Evolutionary conservation across 2,888 invertebrate species (phyloP).

Genomic region (Agrotis puta): DNA sequence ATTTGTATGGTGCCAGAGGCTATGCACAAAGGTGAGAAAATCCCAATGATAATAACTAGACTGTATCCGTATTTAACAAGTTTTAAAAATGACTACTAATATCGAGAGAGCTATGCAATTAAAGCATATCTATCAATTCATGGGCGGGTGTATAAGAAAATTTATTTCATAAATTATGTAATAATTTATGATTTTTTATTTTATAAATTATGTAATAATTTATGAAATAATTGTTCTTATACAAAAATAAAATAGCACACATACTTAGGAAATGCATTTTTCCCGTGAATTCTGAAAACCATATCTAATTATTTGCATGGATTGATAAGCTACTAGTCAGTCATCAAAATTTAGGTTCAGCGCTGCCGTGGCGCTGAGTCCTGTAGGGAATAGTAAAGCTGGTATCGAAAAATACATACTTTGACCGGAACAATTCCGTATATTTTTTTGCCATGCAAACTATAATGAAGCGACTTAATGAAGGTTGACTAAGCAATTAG

Average conservation of each 20-base stretch:
- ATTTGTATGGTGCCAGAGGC: slow-evolving; percentile 4
- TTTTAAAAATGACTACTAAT: slow-evolving; percentile 4
- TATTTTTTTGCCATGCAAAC: slow-evolving; percentile 26
- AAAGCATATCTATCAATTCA: slow-evolving; percentile 27
- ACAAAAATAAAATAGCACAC: too few species aligned
- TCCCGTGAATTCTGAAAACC: background rate
- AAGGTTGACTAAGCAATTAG: slow-evolving; percentile 76
- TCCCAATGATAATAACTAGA: slow-evolving; percentile 17
- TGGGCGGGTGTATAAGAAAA: too few species aligned
- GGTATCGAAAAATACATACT: background rate
- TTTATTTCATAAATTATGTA: too few species aligned
- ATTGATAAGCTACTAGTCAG: background rate
- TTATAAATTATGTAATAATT: too few species aligned
- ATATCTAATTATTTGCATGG: background rate
- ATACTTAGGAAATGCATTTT: background rate
- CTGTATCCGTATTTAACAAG: background rate
- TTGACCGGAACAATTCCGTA: slow-evolving; percentile 18
- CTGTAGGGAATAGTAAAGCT: too few species aligned
- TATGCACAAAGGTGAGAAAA: background rate
- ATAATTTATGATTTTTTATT: too few species aligned
- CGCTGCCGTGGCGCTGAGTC: too few species aligned
- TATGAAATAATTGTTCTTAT: too few species aligned
- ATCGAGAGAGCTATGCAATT: slow-evolving; percentile 9
- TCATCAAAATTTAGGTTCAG: too few species aligned
- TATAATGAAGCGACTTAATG: slow-evolving; percentile 33